Conservation (phyloP, 1,140 invertebrate species). For the Bombus terrestris region DNA sequence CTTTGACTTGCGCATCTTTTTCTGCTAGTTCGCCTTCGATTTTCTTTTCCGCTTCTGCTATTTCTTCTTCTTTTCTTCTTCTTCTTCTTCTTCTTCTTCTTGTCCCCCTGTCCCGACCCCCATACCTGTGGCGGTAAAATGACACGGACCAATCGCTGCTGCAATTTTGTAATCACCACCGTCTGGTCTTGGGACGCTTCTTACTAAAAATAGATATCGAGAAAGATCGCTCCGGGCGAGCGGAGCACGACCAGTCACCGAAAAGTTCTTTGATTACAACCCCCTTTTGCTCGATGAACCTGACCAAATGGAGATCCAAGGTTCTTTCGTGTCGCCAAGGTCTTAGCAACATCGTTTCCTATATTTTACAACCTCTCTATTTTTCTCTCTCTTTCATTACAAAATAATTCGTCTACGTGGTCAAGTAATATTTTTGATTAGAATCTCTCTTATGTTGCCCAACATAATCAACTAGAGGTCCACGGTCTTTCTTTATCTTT, state of each 20-base stretch:
- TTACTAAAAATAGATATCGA: conserved; percentile 53
- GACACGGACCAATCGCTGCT: conserved; percentile 50
- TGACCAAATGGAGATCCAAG: background rate
- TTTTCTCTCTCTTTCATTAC: background rate
- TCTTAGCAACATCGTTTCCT: no score
- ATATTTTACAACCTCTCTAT: background rate
- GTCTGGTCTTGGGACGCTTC: conserved; percentile 40
- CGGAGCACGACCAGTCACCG: conserved; percentile 1
- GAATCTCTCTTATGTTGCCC: no score
- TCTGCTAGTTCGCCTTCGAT: conserved; percentile 11
- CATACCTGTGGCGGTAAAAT: conserved; percentile 39
- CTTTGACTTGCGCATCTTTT: background rate
- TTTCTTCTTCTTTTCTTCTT: conserved; percentile 7
- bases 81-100: background rate
- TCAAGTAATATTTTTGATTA: background rate
- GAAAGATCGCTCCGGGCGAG: conserved; percentile 32
- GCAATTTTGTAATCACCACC: conserved; percentile 52
- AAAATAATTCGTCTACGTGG: background rate
- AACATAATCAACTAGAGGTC: background rate
- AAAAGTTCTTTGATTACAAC: conserved; percentile 18
- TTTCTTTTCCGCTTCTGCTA: background rate
- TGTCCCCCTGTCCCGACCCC: background rate
- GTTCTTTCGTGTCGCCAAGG: background rate
- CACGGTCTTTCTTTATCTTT: background rate
- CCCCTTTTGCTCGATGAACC: background rate